Base-by-base conservation (phyloP, 2,797 vertebrate species). In the Heterohyrax brucei region DNA sequence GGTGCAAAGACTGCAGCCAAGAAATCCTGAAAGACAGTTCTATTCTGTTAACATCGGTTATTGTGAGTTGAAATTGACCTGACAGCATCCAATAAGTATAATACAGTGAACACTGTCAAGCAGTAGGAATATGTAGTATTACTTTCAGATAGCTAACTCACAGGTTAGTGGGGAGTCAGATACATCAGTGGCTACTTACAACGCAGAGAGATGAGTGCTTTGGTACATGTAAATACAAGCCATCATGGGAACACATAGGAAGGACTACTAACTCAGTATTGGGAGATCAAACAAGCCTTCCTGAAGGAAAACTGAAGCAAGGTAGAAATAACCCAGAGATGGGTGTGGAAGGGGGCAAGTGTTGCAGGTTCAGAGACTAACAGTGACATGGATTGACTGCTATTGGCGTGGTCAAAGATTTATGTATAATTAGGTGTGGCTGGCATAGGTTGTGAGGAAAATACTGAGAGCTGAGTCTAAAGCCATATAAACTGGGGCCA, bases 211-310 rank as follows among this genome's bases (percentile, higher is more conserved):
- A 26, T 56, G 53, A 89, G 13, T 87, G n/a, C n/a, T 30, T 83
- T 79, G 44, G 82, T 76, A 82, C 62, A 76, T 90, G 4, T 73
- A 83, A 80, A n/a, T 93, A 48, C 5, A 79, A 28, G 21, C 83
- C 26, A 48, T 89, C 66, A 70, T 87, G 16, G 7, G 12, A 53
- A 7, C 33, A 39, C 39, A 81, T 48, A 91, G 14, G 64, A 91
- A 83, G 30, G 76, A 91, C 86, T 96, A 21, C 39, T 87, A 56
- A 82, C 85, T 95, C 59, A 59, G 13, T 95, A 93, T 91, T 79
- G 44, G 30, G 64, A 95, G 16, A 87, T 70, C 53, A 91, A 53
- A 10, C 44, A 76, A 89, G 70, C 92, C 26, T 86, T 94, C n/a
- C 44, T 91, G 56, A 22, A 81, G 39, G n/a, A 83, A 91, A 88